Percentiles rank a stretch among this genome's conserved stretches.
Evolutionary conservation across 92 coral and sea anemone species (phyloP).

Genomic region (Anthopleura xanthogrammica): DNA sequence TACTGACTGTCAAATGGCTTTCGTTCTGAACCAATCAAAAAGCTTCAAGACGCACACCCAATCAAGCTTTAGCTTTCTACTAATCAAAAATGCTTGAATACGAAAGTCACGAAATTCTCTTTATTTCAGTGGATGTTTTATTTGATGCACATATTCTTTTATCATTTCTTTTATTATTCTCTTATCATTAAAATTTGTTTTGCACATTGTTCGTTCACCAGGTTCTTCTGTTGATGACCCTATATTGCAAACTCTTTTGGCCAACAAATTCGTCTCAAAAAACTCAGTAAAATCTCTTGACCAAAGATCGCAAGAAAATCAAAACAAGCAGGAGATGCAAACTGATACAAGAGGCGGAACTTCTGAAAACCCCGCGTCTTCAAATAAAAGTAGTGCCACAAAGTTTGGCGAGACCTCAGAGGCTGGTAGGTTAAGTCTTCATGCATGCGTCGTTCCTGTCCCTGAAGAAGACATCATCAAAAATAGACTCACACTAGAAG

Average conservation of each 20-base stretch:
- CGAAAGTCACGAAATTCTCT: no score
- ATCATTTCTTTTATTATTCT: no score
- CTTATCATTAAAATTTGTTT: no score
- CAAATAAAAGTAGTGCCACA: neutral
- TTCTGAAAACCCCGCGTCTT: neutral
- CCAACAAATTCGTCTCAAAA: constrained; percentile 15
- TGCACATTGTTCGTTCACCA: neutral
- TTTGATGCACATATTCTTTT: no score
- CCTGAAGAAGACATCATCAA: constrained; percentile 69
- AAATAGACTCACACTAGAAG: constrained; percentile 73
- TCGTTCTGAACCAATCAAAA: no score
- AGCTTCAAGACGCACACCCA: no score
- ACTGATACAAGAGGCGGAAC: neutral
- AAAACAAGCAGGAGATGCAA: neutral
- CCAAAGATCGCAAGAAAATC: neutral
- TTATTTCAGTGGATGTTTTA: no score
- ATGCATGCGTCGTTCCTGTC: constrained; percentile 42
- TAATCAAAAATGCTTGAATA: no score
- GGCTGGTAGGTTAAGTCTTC: constrained; percentile 30
- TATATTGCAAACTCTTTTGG: constrained; percentile 42
- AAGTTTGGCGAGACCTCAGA: neutral
- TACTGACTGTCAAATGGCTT: no score
- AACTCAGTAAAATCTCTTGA: neutral
- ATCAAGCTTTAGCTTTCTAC: no score
- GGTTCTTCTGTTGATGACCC: constrained; percentile 45